Base-by-base conservation (phyloP, 2,113 vertebrate genomes). In the Scatophagus argus region DNA sequence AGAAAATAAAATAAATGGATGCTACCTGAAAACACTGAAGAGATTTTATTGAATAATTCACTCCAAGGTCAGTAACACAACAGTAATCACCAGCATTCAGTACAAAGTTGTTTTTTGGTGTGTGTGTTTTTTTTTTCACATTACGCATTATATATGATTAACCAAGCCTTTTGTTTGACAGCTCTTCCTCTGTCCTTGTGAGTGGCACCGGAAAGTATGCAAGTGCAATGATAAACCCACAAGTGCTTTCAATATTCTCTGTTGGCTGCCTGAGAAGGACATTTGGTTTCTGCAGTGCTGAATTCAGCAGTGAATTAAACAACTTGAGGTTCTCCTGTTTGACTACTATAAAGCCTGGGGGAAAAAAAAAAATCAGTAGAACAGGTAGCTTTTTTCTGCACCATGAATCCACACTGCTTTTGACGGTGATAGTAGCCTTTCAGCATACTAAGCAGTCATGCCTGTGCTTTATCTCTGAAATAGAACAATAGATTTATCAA, bases 241-340 rank as follows among this genome's bases (percentile, higher is more conserved):
- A 61, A 59, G 49, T 54, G 64, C 64, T 47, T 62, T 61, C 23
- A 11, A 52, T 82, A 36, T 56, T 83, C 77, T 82, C 68, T 31
- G 61, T 49, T 27, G 65, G 75, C 67, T 63, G 46, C 66, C 78
- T 39, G 72, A n/a, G n/a, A n/a, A n/a, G n/a, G n/a, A 59, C 65
- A 60, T 52, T 25, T n/a, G 23, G 32, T 44, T 60, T 77, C 71
- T 43, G 60, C 38, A n/a, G 39, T 43, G 56, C 58, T 55, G 14
- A 84, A 79, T 88, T 84, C 75, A 8, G 43, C 27, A 69, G 77
- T n/a, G 71, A 83, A 2, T 77, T 74, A 66, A 85, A 74, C 32
- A 23, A 34, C 82, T 75, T 44, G 27, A 74, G 62, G 71, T 81
- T 56, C 76, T 81, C 56, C 16, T 69, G 75, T 29, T 74, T 70